A percentile compares a stretch with the other conserved stretches of the same genome.
Conservation (phyloP, 2,797 vertebrate genomes). For the Macrochelys suwanniensis region DNA sequence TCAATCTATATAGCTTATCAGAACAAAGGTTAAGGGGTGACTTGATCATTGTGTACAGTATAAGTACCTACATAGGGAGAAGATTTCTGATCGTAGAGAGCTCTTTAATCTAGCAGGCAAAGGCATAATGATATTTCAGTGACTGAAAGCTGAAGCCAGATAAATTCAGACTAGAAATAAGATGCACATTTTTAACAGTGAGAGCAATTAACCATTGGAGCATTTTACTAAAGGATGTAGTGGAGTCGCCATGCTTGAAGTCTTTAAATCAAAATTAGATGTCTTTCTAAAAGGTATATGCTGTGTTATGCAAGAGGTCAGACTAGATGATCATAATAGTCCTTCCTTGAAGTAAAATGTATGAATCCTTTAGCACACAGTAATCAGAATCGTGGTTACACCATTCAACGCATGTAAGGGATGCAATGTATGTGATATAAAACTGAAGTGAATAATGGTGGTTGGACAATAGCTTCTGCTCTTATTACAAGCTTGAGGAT, state of each 20-base stretch:
- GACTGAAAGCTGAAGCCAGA: background rate
- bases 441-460: background rate
- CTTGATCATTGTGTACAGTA: background rate
- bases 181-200: background rate
- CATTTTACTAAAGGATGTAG: background rate
- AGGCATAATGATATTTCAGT: background rate
- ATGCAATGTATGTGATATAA: background rate
- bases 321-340: background rate
- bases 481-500: background rate
- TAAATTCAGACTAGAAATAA: slow-evolving; percentile 1
- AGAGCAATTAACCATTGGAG: background rate
- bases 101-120: background rate
- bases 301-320: background rate
- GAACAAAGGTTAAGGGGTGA: background rate
- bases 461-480: background rate
- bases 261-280: background rate
- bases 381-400: rapidly evolving
- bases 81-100: background rate
- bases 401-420: background rate
- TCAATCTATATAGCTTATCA: background rate
- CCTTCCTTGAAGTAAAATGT: background rate
- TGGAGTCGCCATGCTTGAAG: background rate
- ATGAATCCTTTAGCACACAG: background rate
- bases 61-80: background rate
- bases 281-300: background rate